Evolutionary conservation across 2,797 vertebrate genomes (phyloP), one percentile per base, ranked within the genome.

Genomic region (Siniperca scherzeri): DNA sequence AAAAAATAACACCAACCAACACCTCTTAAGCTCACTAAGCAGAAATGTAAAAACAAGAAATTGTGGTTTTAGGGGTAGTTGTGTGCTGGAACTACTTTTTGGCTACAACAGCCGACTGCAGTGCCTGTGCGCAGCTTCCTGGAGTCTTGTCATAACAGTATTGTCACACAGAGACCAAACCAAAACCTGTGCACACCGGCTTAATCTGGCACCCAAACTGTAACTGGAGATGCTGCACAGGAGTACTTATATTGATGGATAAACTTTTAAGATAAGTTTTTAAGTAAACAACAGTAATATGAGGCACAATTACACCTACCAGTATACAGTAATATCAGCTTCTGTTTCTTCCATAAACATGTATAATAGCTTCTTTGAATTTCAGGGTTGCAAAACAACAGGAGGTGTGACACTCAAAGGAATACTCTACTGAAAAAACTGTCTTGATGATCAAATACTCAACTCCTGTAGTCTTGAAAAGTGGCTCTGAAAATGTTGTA

Each of bases 21-120:
- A 57, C 38, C 60, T 70, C 56, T 21, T 6, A 44, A 25, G 22
- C 16, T 27, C 46, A 25, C 27, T 42, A 50, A 71, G 46, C 38
- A 48, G 19, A 56, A 55, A 71, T 33, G 27, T 46, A 13, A 44
- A 70, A 56, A 48, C 52, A 72, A n/a, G 14, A 14, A 5, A 36
- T 44, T 78, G 40, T 72, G 40, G 77, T 72, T 72, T 62, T 10
- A 21, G 17, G 10, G 66, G 30, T 7, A 61, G 13, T 25, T 25
- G 46, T 53, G 36, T 19, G 12, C n/a, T 52, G 1, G 4, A 53
- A 12, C 55, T 60, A 6, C n/a, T 42, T 64, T 50, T 52, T 64
- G 46, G 46, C 36, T 38, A 6, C 44, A 50, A n/a, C 4, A 27
- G 36, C 46, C 1, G 10, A 40, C 5, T 7, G 4, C 22, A 17